Evolutionary conservation across 2,797 vertebrate genomes (phyloP), one percentile per base, ranked within the genome.

Genomic region (Enteromius treurensis): DNA sequence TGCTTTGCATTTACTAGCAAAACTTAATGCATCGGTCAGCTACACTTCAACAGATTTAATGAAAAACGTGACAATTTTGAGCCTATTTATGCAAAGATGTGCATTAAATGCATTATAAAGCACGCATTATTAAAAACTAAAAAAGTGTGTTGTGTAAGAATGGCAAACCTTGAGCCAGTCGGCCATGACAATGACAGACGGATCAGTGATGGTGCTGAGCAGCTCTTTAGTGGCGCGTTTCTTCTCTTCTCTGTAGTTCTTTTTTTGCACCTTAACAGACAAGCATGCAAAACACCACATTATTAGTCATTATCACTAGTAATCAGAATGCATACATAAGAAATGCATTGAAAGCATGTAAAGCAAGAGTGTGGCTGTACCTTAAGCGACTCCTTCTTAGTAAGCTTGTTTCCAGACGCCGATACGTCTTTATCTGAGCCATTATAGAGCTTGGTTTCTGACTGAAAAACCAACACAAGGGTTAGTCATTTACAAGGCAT

Each of bases 351-450:
- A n/a, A 29, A 49, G 17, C 17, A 7, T 15, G 23, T 8, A n/a
- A n/a, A n/a, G n/a, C n/a, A n/a, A n/a, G 55, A 62, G 37, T 78
- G 1, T 7, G 2, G 34, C 21, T 64, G 90, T 90, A 97, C 98
- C 97, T 99, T 99, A 91, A 99, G 97, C 80, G 98, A 99, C 90
- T 99, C 98, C 89, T 99, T 99, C 93, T 99, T 99, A 79, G 97
- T 99, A 91, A 99, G 98, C 88, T 98, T 99, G 93, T 93, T 97
- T 89, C 96, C 95, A 85, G 97, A 93, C 2, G 94, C 84, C 0
- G 96, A 95, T 87, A 97, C 95, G 79, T 99, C 98, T 88, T 97
- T 99, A 89, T 99, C 98, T 4, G 97, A 98, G 88, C 98, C 98
- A 96, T 99, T 99, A 93, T 97, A 98, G 91, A 99, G 95, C 91